phyloP scores from a whole-genome alignment of 2,113 vertebrate species.

The Tragelaphus scriptus region DNA sequence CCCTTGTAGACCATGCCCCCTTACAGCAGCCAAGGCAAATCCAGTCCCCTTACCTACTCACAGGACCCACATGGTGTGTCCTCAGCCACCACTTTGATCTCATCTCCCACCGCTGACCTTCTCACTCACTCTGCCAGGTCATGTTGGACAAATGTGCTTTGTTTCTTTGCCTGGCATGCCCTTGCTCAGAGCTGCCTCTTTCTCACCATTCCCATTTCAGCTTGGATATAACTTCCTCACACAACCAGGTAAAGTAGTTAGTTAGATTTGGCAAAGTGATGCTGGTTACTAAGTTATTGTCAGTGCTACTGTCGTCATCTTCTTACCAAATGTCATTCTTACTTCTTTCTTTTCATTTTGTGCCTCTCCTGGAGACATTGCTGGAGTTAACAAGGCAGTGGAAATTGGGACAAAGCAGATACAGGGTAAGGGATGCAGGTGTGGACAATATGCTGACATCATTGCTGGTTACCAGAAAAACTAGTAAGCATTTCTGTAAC shows the following conservation, averaged over 20 bases:
- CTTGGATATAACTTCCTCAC: background rate
- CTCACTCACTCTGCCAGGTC: background rate
- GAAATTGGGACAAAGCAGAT: background rate
- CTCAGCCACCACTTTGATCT: accelerated
- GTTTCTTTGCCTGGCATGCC: background rate
- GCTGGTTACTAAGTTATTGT: too few species aligned
- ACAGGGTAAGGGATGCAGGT: background rate
- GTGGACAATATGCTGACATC: background rate
- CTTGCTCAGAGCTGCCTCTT: background rate
- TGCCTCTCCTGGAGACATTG: background rate
- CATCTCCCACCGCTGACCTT: background rate
- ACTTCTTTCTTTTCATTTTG: background rate
- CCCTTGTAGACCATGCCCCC: accelerated
- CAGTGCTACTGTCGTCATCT: background rate
- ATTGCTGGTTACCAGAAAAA: background rate
- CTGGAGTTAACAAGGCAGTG: background rate
- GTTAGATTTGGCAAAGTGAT: background rate
- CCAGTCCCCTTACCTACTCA: background rate
- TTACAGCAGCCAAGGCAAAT: too few species aligned
- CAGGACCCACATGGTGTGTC: accelerated
- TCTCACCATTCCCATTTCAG: background rate
- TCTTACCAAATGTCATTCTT: background rate
- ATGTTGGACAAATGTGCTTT: background rate
- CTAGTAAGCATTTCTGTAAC: background rate
- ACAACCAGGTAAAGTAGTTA: background rate